Evolutionary conservation across 35 echinoderm and acorn worm genomes (phyloP).

Genomic region (Lytechinus variegatus): DNA sequence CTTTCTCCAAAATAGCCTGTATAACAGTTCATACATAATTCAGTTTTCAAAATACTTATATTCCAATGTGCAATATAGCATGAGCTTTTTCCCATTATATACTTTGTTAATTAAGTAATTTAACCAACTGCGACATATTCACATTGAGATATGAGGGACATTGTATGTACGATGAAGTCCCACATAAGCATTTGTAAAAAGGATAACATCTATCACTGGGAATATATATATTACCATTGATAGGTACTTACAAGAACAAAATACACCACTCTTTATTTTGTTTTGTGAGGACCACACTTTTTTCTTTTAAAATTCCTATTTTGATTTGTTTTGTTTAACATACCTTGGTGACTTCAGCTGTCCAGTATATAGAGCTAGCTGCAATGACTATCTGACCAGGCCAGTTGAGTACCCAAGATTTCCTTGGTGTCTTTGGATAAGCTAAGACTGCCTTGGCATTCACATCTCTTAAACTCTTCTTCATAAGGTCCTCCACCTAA

Average conservation of each 20-base stretch:
- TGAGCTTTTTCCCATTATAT: not conserved
- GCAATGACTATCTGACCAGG: slow-evolving; percentile 91
- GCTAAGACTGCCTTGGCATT: slow-evolving; percentile 83
- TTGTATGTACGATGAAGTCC: too few species aligned
- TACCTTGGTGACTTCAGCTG: slow-evolving; percentile 91
- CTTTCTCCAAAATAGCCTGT: slow-evolving; percentile 83
- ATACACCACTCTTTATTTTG: too few species aligned
- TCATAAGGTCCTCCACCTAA: slow-evolving; percentile 96
- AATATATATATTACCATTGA: too few species aligned
- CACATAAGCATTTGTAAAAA: too few species aligned
- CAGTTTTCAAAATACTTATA: not conserved
- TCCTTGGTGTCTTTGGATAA: slow-evolving; percentile 75
- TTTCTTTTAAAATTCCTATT: too few species aligned
- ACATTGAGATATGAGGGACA: too few species aligned
- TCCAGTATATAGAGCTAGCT: slow-evolving; percentile 92
- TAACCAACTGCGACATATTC: too few species aligned
- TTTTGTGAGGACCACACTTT: too few species aligned
- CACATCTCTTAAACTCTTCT: slow-evolving; percentile 83
- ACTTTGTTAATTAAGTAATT: too few species aligned
- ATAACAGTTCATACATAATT: not conserved
- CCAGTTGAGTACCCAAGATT: slow-evolving; percentile 92
- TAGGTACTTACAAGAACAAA: too few species aligned
- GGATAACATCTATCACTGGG: too few species aligned
- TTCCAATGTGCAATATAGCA: not conserved
- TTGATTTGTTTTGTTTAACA: not conserved